Base-by-base conservation (phyloP, 2,888 invertebrate genomes). In the Eupithecia insigniata region DNA sequence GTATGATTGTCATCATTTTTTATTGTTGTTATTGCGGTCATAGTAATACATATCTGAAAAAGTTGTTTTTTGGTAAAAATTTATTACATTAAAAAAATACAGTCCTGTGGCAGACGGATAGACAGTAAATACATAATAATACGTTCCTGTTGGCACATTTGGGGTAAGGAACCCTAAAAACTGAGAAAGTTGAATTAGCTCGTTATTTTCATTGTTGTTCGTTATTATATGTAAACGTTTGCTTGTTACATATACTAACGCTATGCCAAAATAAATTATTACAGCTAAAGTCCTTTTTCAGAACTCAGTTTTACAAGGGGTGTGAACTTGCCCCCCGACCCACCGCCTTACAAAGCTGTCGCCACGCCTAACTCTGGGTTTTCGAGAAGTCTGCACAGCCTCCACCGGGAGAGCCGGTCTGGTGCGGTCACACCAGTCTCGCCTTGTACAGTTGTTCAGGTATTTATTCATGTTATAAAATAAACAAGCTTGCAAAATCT, bases 361-460 rank as follows among this genome's bases (percentile, higher is more conserved):
- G 85, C 92, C 0, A 90, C 92, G 0, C 90, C 90, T 0, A 92
- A 92, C 5, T 60, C 65, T 16, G 92, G 90, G 6, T 79, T 89
- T 8, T 92, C 93, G 0, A 85, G 89, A 68, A 93, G 93, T 75
- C 84, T 84, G 1, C 91, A 92, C 75, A 93, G 92, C 67, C 80
- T 93, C 36, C 90, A 71, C 22, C 64, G 92, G 51, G 95, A 94
- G 60, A 79, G 82, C 66, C 92, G 90, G 69, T 86, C 91, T 8
- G 88, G 91, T 2, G 66, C 71, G 5, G 90, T 91, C 66, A 92
- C 92, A 43, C 90, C 93, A 0, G 89, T 87, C 76, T 92, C 92
- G 12, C 92, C 93, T 14, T 89, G 89, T 36, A 92, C 91, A 69
- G 93, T 93, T 85, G 90, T 86, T 74, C 92, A 92, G 87, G 93